Conservation (phyloP, 37 sponge, comb jelly and placozoan genomes). For the Tethya wilhelma region DNA sequence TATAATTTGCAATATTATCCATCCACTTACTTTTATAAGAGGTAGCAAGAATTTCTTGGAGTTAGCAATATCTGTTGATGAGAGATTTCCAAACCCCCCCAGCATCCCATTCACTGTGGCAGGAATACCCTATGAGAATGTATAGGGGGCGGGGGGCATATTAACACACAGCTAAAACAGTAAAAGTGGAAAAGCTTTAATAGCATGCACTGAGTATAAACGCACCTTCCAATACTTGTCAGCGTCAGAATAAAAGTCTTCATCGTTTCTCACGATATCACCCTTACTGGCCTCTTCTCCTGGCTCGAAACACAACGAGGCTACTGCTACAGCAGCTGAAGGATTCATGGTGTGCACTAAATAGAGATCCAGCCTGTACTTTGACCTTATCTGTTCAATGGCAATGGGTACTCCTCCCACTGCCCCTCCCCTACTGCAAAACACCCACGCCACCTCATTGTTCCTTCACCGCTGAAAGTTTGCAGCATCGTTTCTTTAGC, state of each 20-base stretch:
- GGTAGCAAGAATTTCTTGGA: constrained; percentile 71
- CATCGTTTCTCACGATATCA: not conserved
- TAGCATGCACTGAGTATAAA: not conserved
- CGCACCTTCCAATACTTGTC: constrained; percentile 65
- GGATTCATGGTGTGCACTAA: no score
- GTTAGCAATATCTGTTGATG: constrained; percentile 58
- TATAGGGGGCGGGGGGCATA: not conserved
- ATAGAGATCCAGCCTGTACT: no score
- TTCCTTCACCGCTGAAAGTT: no score
- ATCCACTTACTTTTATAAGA: constrained; percentile 43
- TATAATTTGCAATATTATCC: no score
- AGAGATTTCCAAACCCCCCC: constrained; percentile 82
- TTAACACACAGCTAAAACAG: no score
- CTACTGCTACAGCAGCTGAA: no score
- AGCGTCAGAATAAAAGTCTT: constrained; percentile 46
- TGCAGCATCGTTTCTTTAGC: no score
- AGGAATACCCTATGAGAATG: constrained; percentile 52
- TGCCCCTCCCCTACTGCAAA: no score
- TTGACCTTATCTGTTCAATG: no score
- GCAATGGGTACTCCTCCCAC: no score
- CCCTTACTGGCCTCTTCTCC: not conserved
- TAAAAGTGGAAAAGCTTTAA: not conserved
- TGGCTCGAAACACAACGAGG: not conserved
- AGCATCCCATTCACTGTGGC: constrained; percentile 91
- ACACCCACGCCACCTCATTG: no score